Base-by-base conservation (phyloP, 2,113 vertebrate species). In the Platysteira castanea region DNA sequence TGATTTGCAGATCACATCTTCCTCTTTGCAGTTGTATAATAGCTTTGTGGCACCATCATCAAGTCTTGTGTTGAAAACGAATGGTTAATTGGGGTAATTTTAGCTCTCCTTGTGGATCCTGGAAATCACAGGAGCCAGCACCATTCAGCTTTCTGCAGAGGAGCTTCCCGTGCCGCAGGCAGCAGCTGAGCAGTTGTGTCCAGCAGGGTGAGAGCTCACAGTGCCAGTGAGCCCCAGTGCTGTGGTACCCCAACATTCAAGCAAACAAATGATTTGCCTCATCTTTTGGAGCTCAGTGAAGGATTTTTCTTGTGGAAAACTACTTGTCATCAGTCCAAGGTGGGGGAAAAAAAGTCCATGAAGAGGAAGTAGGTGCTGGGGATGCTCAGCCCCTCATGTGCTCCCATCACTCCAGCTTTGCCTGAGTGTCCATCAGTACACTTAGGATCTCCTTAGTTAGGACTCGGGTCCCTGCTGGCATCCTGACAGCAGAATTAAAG, bases 71-170 rank as follows among this genome's bases (percentile, higher is more conserved):
- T 84, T 92, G 82, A 59, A 86, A 95, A 83, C 12, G 37, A 92
- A 37, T 71, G 22, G 90, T 90, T 94, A 87, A 84, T 59, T 93
- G 46, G 39, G 73, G 11, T 87, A 90, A 84, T 91, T 95, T 96
- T 93, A 95, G 54, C 35, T 70, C 31, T 93, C 42, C 63, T 39
- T 73, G 47, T 77, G 88, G 52, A 77, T 95, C 47, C 56, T 92
- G 76, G 84, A 93, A 96, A 73, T 91, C 2, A 3, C 41, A 10
- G 68, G 73, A 94, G 79, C 79, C 92, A 81, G 52, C 64, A 64
- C 56, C 7, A 4, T 54, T 87, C 46, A 79, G 57, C 50, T 88
- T 53, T 59, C 31, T 13, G 50, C 56, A 46, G 61, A 76, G 56
- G 18, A 89, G 35, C 57, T 78, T 94, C 60, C 59, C 0, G 1